These are phyloP conservation scores for Naso thynnoides DNA, from an alignment of 2,797 vertebrate species.

Conservation along the genomic window DNA sequence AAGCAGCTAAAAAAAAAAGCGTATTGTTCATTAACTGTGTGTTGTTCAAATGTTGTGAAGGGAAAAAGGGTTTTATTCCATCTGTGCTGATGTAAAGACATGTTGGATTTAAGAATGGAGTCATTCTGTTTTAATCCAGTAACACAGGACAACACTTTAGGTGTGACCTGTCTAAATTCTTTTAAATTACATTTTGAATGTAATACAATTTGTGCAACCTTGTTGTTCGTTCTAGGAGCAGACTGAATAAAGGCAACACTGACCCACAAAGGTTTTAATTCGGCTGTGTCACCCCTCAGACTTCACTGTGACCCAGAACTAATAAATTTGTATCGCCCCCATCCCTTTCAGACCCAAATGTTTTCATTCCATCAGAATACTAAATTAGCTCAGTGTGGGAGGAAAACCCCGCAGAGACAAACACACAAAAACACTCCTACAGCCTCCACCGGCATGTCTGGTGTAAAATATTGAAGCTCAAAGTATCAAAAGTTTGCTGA, in stretches of 20 bases:
- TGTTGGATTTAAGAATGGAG: not conserved
- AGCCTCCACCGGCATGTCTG: too few species aligned
- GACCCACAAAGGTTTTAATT: not conserved
- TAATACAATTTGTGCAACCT: too few species aligned
- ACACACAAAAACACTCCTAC: not conserved
- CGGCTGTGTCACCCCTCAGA: constrained; percentile 17
- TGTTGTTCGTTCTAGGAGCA: not conserved
- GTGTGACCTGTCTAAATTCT: not conserved
- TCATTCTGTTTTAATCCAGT: not conserved
- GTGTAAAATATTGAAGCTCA: too few species aligned
- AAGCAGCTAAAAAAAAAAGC: constrained; percentile 42
- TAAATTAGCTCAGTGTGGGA: constrained; percentile 17
- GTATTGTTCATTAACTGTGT: too few species aligned
- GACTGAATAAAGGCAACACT: not conserved
- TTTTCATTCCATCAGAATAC: constrained; percentile 51
- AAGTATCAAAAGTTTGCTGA: not conserved
- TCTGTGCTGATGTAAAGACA: not conserved
- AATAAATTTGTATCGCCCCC: constrained; percentile 22
- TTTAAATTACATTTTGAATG: too few species aligned
- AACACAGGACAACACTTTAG: not conserved
- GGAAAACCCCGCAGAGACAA: accelerated
- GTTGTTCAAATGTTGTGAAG: too few species aligned
- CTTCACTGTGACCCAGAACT: constrained; percentile 46
- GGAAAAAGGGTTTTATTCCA: not conserved
- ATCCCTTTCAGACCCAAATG: constrained; percentile 26